Percentiles rank a stretch among this genome's conserved stretches.
Conservation (phyloP, 1,140 invertebrate species). For the Platorchestia sp. region DNA sequence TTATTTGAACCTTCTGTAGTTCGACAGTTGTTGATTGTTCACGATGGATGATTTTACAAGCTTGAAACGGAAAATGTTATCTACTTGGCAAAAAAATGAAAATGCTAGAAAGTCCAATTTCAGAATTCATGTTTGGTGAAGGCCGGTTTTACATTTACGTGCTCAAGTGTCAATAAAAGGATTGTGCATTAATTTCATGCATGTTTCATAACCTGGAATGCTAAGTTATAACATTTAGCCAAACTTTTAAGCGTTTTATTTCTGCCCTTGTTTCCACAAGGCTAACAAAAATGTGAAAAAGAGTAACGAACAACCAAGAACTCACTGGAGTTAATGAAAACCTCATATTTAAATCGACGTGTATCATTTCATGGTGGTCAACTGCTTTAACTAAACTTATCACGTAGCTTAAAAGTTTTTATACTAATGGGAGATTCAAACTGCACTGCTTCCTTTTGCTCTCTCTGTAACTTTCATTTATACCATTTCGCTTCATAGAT, state of each 20-base stretch:
- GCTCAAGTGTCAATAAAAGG: too few relatives aligned
- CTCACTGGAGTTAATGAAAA: neutral
- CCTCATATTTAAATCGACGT: neutral
- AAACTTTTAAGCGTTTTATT: too few relatives aligned
- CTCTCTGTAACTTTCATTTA: neutral
- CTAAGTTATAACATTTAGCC: too few relatives aligned
- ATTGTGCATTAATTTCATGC: too few relatives aligned
- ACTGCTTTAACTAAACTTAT: neutral
- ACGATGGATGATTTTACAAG: neutral
- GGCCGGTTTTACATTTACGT: too few relatives aligned
- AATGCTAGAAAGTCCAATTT: too few relatives aligned
- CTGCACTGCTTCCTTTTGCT: too few relatives aligned
- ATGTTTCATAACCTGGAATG: too few relatives aligned
- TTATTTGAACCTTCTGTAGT: neutral
- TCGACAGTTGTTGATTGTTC: neutral
- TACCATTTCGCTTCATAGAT: neutral
- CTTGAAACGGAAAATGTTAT: neutral
- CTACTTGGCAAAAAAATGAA: too few relatives aligned
- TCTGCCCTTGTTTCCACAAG: too few relatives aligned
- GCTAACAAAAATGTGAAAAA: neutral
- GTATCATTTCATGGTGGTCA: neutral
- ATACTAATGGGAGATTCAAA: neutral
- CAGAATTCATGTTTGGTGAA: too few relatives aligned
- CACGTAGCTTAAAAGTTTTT: neutral
- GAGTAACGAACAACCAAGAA: neutral